A percentile compares a stretch with the other conserved stretches of the same genome.
phyloP scores from a whole-genome alignment of 2,113 vertebrate genomes.

The Ptychochromis oligacanthus region DNA sequence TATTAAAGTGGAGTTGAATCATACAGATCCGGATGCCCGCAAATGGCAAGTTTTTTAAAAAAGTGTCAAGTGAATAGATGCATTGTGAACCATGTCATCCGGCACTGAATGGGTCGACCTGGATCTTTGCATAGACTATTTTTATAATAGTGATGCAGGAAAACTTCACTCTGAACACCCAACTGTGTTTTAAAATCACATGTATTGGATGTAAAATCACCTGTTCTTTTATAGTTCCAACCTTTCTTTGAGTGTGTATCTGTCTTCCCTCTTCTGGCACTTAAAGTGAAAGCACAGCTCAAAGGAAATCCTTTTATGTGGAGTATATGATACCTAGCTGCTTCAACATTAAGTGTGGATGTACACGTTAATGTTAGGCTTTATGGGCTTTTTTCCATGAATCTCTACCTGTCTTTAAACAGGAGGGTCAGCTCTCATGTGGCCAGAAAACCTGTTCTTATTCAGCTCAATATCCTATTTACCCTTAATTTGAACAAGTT shows the following conservation, averaged over 20 bases:
- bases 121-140: neutral
- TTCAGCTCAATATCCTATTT: neutral
- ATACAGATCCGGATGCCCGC: neutral
- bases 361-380: neutral
- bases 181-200: neutral
- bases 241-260: neutral
- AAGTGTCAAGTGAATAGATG: neutral
- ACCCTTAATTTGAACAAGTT: neutral
- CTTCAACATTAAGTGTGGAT: neutral
- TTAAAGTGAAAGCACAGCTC: neutral
- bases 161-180: neutral
- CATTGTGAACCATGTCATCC: neutral
- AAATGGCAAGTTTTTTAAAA: neutral
- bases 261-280: neutral
- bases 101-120: neutral
- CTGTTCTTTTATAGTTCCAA: neutral
- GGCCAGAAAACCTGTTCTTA: neutral
- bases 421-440: neutral
- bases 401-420: neutral
- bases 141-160: neutral
- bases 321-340: neutral
- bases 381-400: neutral
- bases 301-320: neutral
- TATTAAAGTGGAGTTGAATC: neutral
- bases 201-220: too few relatives aligned